Evolutionary conservation across 2,113 vertebrate genomes (phyloP), one percentile per base, ranked within the genome.

Genomic region (Stigmatopora nigra): DNA sequence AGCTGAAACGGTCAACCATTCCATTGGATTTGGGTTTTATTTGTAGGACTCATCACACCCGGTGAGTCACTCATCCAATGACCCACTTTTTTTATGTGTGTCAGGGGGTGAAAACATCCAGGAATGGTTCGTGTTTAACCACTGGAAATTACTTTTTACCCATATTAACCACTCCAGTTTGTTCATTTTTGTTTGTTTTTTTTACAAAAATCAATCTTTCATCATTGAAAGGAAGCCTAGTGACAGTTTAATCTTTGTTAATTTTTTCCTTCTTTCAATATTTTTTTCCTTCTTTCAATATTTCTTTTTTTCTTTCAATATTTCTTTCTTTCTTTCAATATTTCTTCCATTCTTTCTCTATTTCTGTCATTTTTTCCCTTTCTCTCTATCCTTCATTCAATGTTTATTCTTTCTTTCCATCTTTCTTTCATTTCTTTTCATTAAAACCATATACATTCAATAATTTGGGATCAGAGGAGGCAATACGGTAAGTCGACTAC

Each of bases 31-130:
- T 56, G n/a, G n/a, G 59, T 72, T 79, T 82, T 68, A 77, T 80
- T 68, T 67, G 66, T 63, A 79, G 63, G 71, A 79, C 69, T 60
- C 49, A 35, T 53, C 53, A 70, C 69, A 65, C 62, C 65, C 46
- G 66, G 46, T 81, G 73, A 81, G 61, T 83, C 81, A 81, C 67
- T 64, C 63, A 67, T 64, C 25, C 64, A 73, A 48, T 80, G 78
- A 82, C 78, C 77, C 76, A 76, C 55, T 83, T 82, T 48, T 73
- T 59, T 55, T 31, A 7, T 25, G 14, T 62, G 45, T 31, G n/a
- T n/a, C n/a, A n/a, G 25, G 25, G 25, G 3, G 25, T 2, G 25
- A 69, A 77, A 77, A 69, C 22, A 69, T 74, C 47, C 62, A 61
- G 67, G 60, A 75, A 76, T 61, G 47, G 53, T 78, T 75, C 68